Conservation (phyloP, 2,113 vertebrate genomes). For the Pitta sordida region DNA sequence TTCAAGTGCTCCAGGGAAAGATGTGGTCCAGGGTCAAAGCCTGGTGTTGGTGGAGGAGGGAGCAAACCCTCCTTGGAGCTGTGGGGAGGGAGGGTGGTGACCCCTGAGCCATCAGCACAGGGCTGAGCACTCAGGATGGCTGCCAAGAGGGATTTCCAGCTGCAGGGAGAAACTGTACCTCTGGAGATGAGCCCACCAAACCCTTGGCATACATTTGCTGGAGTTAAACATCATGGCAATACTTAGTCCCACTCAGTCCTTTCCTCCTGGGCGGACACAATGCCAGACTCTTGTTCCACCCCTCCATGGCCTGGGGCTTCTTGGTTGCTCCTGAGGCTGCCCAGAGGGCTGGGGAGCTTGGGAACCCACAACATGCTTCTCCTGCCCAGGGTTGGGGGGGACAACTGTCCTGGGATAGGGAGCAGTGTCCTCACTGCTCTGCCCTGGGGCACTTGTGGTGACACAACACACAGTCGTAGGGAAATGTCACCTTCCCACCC, state of each 20-base stretch:
- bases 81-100: background rate
- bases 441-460: rapidly evolving
- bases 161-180: background rate
- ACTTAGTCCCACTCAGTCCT: background rate
- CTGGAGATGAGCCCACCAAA: background rate
- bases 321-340: background rate
- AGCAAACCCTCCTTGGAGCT: background rate
- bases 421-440: background rate
- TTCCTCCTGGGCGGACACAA: background rate
- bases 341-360: background rate
- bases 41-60: rapidly evolving
- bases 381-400: background rate
- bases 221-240: rapidly evolving
- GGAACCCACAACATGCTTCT: background rate
- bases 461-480: background rate
- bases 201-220: rapidly evolving
- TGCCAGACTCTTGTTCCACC: background rate
- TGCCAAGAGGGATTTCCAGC: background rate
- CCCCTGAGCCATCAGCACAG: background rate
- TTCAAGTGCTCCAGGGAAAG: background rate
- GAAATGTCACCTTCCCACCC: background rate
- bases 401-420: background rate
- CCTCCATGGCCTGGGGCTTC: background rate
- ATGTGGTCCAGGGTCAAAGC: background rate
- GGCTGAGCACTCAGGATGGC: background rate